Evolutionary conservation across 2,797 vertebrate species (phyloP).

Genomic region (Lepilemur ruficaudatus): DNA sequence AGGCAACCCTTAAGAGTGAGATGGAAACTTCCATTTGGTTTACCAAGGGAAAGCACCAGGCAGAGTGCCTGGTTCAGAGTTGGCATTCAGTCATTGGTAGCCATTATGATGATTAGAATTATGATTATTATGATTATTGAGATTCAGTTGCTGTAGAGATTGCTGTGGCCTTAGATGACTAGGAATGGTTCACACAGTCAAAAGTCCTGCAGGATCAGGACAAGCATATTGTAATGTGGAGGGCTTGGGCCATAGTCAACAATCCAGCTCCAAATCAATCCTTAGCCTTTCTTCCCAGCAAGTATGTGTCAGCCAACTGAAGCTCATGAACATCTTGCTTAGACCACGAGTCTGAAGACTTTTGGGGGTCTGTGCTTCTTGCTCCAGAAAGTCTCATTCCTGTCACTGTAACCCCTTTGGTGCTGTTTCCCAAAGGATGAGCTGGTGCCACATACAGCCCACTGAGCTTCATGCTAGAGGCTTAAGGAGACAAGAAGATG

Average conservation of each 20-base stretch:
- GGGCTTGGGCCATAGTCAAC: neutral
- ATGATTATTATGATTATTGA: constrained; percentile 55
- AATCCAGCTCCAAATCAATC: neutral
- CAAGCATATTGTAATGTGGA: neutral
- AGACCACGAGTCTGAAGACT: neutral
- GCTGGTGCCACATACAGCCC: neutral
- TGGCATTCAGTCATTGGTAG: constrained; percentile 62
- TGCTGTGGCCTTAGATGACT: constrained; percentile 55
- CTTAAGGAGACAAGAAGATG: neutral
- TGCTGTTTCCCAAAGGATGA: constrained; percentile 19
- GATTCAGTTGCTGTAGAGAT: constrained; percentile 55
- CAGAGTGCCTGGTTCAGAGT: constrained; percentile 57
- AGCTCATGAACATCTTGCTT: neutral
- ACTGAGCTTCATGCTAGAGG: neutral
- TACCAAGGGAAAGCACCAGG: constrained; percentile 59
- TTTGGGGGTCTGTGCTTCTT: neutral
- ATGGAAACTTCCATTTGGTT: constrained; percentile 66
- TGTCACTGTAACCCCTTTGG: neutral
- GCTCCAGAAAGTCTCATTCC: neutral
- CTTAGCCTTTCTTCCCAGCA: neutral
- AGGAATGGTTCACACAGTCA: constrained; percentile 5
- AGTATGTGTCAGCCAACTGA: neutral
- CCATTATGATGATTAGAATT: constrained; percentile 65
- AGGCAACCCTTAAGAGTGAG: constrained; percentile 20
- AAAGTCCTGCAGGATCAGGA: neutral